phyloP scores from a whole-genome alignment of 1,140 invertebrate genomes.

The Melanaphis sacchari region DNA sequence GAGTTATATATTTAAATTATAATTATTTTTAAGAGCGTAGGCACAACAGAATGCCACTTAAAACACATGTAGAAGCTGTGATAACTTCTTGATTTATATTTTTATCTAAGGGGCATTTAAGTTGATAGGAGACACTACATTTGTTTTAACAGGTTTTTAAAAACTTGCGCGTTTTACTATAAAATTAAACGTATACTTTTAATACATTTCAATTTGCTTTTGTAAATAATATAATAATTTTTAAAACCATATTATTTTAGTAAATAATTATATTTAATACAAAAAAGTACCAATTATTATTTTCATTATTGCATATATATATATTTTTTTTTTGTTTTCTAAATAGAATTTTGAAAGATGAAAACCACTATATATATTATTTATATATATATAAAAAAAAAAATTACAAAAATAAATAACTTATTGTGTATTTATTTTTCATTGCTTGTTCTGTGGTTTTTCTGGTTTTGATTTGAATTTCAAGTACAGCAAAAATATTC shows the following conservation, averaged over 20 bases:
- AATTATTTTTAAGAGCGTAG: slow-evolving; percentile 24
- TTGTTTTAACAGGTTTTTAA: slow-evolving; percentile 8
- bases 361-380: slow-evolving; percentile 20
- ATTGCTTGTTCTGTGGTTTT: not conserved
- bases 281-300: slow-evolving; percentile 24
- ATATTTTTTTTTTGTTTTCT: slow-evolving; percentile 9
- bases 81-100: slow-evolving; percentile 55
- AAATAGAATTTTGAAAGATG: slow-evolving; percentile 29
- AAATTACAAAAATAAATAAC: not conserved
- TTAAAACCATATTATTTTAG: slow-evolving; percentile 12
- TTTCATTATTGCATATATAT: slow-evolving; percentile 30
- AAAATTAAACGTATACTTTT: slow-evolving; percentile 6
- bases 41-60: slow-evolving; percentile 30
- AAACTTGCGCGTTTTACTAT: not conserved
- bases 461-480: not conserved
- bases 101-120: slow-evolving; percentile 53
- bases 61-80: slow-evolving; percentile 51
- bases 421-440: not conserved
- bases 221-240: slow-evolving; percentile 15
- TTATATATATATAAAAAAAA: slow-evolving; percentile 26
- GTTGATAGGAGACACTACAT: slow-evolving; percentile 2
- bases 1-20: slow-evolving; percentile 34
- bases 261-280: slow-evolving; percentile 26
- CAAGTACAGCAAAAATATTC: not conserved
- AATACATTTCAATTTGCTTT: slow-evolving; percentile 29